Evolutionary conservation across 2,797 vertebrate genomes (phyloP).

Genomic region (Sebastes minor): DNA sequence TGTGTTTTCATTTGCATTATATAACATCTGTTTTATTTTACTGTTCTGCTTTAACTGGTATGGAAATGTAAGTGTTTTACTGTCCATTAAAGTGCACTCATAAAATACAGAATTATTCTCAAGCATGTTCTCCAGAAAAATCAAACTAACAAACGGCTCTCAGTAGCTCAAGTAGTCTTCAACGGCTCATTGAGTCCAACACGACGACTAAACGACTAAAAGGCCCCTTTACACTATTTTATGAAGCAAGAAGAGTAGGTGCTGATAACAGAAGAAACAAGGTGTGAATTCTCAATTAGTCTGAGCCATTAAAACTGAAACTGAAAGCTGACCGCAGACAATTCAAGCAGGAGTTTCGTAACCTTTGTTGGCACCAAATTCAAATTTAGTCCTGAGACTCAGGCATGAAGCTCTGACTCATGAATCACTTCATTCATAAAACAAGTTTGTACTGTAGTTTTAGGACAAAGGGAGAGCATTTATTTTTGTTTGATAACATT

Average conservation of each 20-base stretch:
- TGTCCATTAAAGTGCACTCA: not conserved
- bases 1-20: not conserved
- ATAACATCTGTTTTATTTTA: not conserved
- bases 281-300: not conserved
- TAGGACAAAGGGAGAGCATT: no score
- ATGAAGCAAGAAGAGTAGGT: not conserved
- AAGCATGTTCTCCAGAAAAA: not conserved
- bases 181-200: not conserved
- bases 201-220: not conserved
- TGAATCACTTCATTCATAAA: no score
- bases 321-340: conserved; percentile 11
- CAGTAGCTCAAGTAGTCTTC: not conserved
- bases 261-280: not conserved
- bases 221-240: not conserved
- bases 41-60: not conserved
- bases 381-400: not conserved
- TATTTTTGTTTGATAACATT: no score
- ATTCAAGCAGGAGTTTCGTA: not conserved
- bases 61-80: not conserved
- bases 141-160: conserved; percentile 6
- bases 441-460: no score
- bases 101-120: conserved; percentile 2
- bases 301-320: conserved; percentile 38
- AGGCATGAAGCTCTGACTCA: not conserved
- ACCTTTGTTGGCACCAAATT: not conserved